Conservation (phyloP, 1,140 invertebrate genomes). For the Lasioglossum albipes region DNA sequence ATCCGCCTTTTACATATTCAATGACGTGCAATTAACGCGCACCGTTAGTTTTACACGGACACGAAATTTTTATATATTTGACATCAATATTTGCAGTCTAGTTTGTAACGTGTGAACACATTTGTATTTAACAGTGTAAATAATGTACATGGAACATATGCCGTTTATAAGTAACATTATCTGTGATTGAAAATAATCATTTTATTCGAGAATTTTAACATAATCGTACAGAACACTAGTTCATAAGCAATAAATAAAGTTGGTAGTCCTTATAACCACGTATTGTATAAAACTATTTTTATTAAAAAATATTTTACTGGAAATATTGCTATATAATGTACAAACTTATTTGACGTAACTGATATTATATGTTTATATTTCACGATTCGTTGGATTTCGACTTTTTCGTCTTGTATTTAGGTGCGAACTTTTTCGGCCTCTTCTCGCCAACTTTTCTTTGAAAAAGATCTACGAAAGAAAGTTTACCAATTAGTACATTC, state of each 20-base stretch:
- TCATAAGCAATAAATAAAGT: not conserved
- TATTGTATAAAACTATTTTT: conserved; percentile 9
- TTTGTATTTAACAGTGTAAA: conserved; percentile 20
- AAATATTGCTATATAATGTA: not conserved
- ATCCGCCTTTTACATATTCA: not conserved
- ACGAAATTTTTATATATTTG: too few relatives aligned
- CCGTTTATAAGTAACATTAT: not conserved
- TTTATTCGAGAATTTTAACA: not conserved
- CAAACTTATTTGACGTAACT: not conserved
- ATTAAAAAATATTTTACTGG: conserved; percentile 23
- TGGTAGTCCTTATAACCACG: not conserved
- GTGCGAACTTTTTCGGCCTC: conserved; percentile 48
- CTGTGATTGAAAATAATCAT: not conserved
- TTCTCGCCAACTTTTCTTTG: conserved; percentile 56
- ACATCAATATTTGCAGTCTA: too few relatives aligned
- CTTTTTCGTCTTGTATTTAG: conserved; percentile 63
- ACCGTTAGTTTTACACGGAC: not conserved
- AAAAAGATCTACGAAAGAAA: conserved; percentile 65
- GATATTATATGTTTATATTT: not conserved
- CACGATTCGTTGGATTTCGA: conserved; percentile 14
- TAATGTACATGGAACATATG: not conserved
- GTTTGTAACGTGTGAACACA: not conserved
- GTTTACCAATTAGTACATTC: not conserved
- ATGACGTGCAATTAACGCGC: not conserved
- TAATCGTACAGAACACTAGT: too few relatives aligned